These are phyloP conservation scores for Pseudorasbora parva DNA, from an alignment of 2,113 vertebrate species.

Conservation along the genomic window DNA sequence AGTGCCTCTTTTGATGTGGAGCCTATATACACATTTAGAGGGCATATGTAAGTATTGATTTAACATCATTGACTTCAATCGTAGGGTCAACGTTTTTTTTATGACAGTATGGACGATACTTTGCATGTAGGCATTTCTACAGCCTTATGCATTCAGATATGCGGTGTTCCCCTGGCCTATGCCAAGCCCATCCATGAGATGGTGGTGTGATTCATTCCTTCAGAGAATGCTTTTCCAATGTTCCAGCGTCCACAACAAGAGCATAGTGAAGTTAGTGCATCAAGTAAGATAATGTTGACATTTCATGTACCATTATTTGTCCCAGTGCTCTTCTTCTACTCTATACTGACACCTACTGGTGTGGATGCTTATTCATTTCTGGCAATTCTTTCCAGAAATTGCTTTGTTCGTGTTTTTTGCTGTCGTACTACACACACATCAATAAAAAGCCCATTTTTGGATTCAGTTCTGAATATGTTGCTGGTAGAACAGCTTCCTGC, in stretches of 20 bases:
- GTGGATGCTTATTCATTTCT: neutral
- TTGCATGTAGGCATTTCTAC: neutral
- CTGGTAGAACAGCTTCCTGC: neutral
- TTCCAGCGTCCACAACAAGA: neutral
- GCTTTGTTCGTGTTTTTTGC: neutral
- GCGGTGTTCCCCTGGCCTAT: neutral
- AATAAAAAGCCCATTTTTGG: neutral
- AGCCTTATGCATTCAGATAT: neutral
- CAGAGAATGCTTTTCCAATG: neutral
- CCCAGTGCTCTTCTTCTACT: neutral
- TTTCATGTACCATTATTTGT: neutral
- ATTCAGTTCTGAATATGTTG: neutral
- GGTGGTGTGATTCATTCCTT: neutral
- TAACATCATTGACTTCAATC: neutral
- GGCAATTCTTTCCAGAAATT: neutral
- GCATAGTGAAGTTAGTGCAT: neutral
- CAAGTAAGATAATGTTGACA: neutral
- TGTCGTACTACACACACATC: neutral
- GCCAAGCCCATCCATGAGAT: neutral
- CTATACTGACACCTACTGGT: neutral
- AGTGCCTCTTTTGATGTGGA: constrained; percentile 99
- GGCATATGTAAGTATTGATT: constrained; percentile 86
- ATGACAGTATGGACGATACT: neutral
- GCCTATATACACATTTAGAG: constrained; percentile 98
- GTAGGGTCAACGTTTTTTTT: neutral